Percentiles rank a stretch among this genome's conserved stretches.
These are phyloP conservation scores for Mugil cephalus DNA, from an alignment of 2,113 vertebrate genomes.

Conservation along the genomic window DNA sequence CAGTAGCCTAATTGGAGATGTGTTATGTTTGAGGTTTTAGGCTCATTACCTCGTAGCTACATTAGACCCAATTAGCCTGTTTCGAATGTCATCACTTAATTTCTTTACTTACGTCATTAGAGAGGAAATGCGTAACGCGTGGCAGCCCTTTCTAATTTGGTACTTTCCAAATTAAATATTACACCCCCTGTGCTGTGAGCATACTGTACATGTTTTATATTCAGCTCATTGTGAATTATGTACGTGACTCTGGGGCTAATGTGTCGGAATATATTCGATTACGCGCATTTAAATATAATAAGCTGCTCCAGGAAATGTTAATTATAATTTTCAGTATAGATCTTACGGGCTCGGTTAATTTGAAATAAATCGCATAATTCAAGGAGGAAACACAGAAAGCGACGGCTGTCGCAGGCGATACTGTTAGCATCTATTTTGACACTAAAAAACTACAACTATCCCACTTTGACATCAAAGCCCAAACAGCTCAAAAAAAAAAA, in stretches of 20 bases:
- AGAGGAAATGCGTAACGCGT: background rate
- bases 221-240: too few relatives aligned
- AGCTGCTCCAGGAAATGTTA: too few relatives aligned
- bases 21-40: background rate
- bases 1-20: constrained; percentile 17
- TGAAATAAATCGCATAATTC: background rate
- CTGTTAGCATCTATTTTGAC: background rate
- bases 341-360: background rate
- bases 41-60: constrained; percentile 9
- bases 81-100: constrained; percentile 1
- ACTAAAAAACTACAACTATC: background rate
- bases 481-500: background rate
- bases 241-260: too few relatives aligned
- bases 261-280: background rate
- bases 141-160: background rate
- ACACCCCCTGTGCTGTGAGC: background rate
- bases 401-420: background rate
- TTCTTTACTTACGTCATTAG: constrained; percentile 6
- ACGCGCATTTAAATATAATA: background rate
- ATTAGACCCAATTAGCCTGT: background rate
- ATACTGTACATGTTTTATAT: too few relatives aligned
- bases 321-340: constrained; percentile 5
- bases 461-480: background rate
- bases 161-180: constrained; percentile 21
- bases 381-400: background rate